Base-by-base conservation (phyloP, 2,888 invertebrate genomes). In the Mesopsocus fuscifrons region DNA sequence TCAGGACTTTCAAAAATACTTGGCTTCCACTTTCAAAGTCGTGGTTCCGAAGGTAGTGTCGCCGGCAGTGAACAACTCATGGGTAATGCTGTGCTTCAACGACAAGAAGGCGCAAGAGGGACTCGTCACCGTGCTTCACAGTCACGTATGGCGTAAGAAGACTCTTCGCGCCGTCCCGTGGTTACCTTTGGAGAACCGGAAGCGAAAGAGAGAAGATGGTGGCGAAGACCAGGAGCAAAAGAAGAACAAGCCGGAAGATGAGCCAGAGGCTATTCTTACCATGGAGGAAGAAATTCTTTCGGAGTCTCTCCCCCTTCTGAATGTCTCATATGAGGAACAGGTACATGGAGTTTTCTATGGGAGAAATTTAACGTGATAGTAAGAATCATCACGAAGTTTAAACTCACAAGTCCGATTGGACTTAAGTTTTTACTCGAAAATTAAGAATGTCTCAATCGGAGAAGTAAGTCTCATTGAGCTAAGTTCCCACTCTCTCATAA, bases 221-320 rank as follows among this genome's bases (percentile, higher is more conserved):
- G 34, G 18, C 16, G 34, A 34, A 6, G 34, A 34, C 15, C 34
- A 13, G 9, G 34, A 34, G 8, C 8, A 16, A 9, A 34, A 34
- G 15, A 34, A 34, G 15, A 11, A 11, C 9, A 30, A 30, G n/a
- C 16, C 13, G 6, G 15, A 34, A 13, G 15, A 6, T 8, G 34
- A 34, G 15, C 8, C 8, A 34, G 34, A 34, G 6, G 16, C 8
- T 9, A 6, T 13, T 34, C 9, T 34, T 8, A 34, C 34, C 15
- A 8, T 34, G 8, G 34, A 34, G 18, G 34, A 34, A 13, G 34
- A 34, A 34, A 34, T 34, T 13, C 18, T 34, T 8, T 34, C 34
- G 6, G 34, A 34, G 15, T 34, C 34, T 34, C 15, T 34, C 8
- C 34, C 34, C 18, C 15, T 34, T 6, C 15, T 16, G 16, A 34